Conservation (phyloP, 2,113 vertebrate genomes). For the Phrynocephalus versicolor region DNA sequence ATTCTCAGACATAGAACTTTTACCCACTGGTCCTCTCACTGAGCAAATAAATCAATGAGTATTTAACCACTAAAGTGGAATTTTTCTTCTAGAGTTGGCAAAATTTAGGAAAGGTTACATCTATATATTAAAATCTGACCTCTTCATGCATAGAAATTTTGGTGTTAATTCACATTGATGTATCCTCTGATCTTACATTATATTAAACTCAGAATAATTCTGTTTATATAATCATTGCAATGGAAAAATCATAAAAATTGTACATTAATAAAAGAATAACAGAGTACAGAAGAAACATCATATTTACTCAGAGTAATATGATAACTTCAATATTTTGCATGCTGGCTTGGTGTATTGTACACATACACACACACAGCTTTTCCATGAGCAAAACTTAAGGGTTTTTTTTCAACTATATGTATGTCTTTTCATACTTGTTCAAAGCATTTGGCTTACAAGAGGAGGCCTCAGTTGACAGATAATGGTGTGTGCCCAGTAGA, state of each 20-base stretch:
- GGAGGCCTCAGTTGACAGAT: too few relatives aligned
- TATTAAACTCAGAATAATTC: neutral
- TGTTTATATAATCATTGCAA: neutral
- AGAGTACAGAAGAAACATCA: neutral
- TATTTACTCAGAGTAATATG: too few relatives aligned
- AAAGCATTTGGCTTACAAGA: too few relatives aligned
- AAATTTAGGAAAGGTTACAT: conserved; percentile 22
- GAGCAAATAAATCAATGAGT: conserved; percentile 69
- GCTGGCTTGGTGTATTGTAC: neutral
- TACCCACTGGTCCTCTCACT: conserved; percentile 42
- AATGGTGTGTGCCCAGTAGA: too few relatives aligned
- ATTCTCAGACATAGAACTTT: conserved; percentile 51
- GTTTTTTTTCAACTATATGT: too few relatives aligned
- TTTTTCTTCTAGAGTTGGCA: conserved; percentile 39
- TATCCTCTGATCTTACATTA: conserved; percentile 14
- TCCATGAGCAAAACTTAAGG: too few relatives aligned
- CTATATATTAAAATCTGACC: conserved; percentile 19
- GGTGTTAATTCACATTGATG: conserved; percentile 52
- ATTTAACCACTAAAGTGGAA: conserved; percentile 49
- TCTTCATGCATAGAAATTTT: conserved; percentile 23
- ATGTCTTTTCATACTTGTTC: too few relatives aligned
- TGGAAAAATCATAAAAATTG: neutral
- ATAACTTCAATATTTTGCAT: too few relatives aligned
- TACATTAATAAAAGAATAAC: neutral
- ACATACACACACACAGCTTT: neutral